Conservation (phyloP, 1,140 invertebrate species). For the Aphaenogaster floridana region DNA sequence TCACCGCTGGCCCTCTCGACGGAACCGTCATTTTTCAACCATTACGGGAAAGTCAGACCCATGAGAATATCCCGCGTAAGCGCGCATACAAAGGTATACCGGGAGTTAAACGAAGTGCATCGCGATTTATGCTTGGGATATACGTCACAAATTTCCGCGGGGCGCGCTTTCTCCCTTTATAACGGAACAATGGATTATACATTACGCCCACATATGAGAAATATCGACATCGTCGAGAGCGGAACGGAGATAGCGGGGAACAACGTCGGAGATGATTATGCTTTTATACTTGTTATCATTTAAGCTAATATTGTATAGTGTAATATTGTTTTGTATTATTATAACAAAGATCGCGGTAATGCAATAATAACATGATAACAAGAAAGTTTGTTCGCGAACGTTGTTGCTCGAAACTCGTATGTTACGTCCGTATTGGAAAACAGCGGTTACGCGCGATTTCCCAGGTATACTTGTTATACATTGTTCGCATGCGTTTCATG, state of each 20-base stretch:
- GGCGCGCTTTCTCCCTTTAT: not conserved
- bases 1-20: not conserved
- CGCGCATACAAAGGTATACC: not conserved
- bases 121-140: not conserved
- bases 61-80: not conserved
- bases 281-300: constrained; percentile 13
- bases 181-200: constrained; percentile 16
- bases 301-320: not conserved
- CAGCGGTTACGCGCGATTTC: not conserved
- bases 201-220: constrained; percentile 14
- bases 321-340: not conserved
- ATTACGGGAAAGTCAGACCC: not conserved
- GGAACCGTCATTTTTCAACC: constrained; percentile 20
- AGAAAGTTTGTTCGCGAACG: not conserved
- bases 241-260: not conserved
- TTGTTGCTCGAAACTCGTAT: not conserved
- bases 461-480: not conserved
- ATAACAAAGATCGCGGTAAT: not conserved
- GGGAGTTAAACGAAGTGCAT: constrained; percentile 18
- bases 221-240: not conserved
- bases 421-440: not conserved
- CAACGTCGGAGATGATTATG: not conserved
- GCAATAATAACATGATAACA: not conserved
- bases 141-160: constrained; percentile 38
- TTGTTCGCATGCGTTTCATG: not conserved